Conservation (phyloP, 2,113 vertebrate genomes). For the Entomyzon cyanotis region DNA sequence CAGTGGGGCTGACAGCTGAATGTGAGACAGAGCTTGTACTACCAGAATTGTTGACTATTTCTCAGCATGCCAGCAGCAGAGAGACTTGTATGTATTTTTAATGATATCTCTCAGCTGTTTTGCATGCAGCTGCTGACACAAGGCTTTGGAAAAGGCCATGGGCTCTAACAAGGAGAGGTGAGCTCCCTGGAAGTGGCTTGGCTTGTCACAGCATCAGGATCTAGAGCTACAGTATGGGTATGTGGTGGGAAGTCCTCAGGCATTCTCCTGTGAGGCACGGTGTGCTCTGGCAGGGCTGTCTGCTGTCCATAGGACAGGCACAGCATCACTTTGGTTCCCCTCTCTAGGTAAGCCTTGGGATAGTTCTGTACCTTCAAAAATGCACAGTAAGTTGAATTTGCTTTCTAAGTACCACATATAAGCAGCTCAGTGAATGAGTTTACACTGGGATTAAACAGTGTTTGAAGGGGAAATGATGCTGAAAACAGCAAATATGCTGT, state of each 20-base stretch:
- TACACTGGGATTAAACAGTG: neutral
- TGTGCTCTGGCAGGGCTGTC: neutral
- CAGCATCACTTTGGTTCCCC: neutral
- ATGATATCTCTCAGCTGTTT: neutral
- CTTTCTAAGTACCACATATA: neutral
- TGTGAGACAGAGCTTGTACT: neutral
- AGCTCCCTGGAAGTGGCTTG: neutral
- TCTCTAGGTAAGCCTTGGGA: neutral
- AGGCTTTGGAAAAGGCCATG: neutral
- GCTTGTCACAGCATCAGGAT: neutral
- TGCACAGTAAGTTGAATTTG: neutral
- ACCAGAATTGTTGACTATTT: neutral
- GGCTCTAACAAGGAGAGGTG: neutral
- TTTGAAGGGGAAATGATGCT: neutral
- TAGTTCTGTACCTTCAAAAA: neutral
- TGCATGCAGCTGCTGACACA: neutral
- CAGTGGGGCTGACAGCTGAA: neutral
- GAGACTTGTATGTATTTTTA: neutral
- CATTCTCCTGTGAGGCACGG: neutral
- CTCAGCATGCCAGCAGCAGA: neutral
- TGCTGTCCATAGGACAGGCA: neutral
- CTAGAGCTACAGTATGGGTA: neutral
- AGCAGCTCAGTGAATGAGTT: neutral
- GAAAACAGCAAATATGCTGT: neutral
- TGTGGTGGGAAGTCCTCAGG: neutral